phyloP scores from a whole-genome alignment of 2,888 invertebrate genomes.

The Melanophora roralis region DNA sequence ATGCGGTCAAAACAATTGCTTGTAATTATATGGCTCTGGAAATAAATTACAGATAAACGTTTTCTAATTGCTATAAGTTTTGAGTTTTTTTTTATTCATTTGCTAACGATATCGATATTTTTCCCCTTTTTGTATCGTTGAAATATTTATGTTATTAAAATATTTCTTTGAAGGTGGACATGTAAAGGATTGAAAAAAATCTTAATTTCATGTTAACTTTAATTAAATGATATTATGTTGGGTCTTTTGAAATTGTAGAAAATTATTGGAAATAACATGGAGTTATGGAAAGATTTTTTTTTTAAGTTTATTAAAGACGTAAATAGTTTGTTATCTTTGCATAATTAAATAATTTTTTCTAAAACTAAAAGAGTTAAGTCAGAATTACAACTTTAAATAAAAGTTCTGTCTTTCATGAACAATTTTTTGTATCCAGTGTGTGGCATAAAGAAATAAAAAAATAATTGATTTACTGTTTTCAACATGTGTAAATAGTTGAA shows the following conservation, averaged over 20 bases:
- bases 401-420: too few relatives aligned
- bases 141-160: slow-evolving; percentile 46
- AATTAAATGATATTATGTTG: slow-evolving; percentile 18
- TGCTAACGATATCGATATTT: too few relatives aligned
- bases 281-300: neutral
- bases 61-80: slow-evolving; percentile 38
- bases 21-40: slow-evolving; percentile 50
- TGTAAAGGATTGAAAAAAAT: neutral
- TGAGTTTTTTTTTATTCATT: neutral
- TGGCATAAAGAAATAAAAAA: too few relatives aligned
- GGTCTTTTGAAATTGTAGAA: slow-evolving; percentile 1
- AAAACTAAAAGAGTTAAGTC: too few relatives aligned
- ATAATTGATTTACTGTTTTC: too few relatives aligned
- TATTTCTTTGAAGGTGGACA: slow-evolving; percentile 41
- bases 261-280: slow-evolving; percentile 11
- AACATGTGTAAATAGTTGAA: too few relatives aligned
- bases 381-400: too few relatives aligned
- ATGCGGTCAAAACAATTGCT: slow-evolving; percentile 54
- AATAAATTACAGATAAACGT: slow-evolving; percentile 49
- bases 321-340: too few relatives aligned
- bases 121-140: neutral
- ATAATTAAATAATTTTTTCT: too few relatives aligned
- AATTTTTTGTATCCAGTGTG: too few relatives aligned
- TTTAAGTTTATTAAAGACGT: too few relatives aligned
- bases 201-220: neutral